These are phyloP conservation scores for Mallotus villosus DNA, from an alignment of 2,797 vertebrate genomes.

Conservation along the genomic window DNA sequence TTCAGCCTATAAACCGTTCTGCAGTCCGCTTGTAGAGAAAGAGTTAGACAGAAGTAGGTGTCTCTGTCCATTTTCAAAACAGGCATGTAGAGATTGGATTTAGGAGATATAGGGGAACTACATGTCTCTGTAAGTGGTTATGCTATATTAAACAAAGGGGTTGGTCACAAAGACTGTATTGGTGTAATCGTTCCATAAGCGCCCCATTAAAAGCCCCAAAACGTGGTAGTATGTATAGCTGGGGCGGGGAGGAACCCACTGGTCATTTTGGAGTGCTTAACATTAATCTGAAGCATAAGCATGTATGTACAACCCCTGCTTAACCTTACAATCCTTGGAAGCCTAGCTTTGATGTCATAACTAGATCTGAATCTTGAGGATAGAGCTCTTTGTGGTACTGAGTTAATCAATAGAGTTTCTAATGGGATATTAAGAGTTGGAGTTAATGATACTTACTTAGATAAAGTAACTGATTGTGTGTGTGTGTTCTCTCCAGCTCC, in stretches of 20 bases:
- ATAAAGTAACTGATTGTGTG: not conserved
- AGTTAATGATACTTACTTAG: not conserved
- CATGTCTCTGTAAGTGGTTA: no score
- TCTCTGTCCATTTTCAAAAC: no score
- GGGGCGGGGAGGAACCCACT: not conserved
- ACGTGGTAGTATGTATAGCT: not conserved
- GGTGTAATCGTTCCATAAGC: not conserved
- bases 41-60: no score
- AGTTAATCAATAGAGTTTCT: not conserved
- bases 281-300: not conserved
- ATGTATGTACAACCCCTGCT: conserved; percentile 3
- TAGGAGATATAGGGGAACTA: no score
- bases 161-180: not conserved
- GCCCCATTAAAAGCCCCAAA: not conserved
- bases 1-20: not conserved
- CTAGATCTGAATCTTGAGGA: not conserved
- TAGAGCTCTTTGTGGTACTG: not conserved
- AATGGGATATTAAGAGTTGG: not conserved
- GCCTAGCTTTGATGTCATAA: not conserved
- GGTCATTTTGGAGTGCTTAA: conserved; percentile 2
- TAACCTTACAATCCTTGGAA: not conserved
- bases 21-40: no score
- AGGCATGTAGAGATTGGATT: no score
- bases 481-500: conserved; percentile 77
- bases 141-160: no score